Evolutionary conservation across 2,888 invertebrate genomes (phyloP).

Genomic region (Hipparchia sbordonii): DNA sequence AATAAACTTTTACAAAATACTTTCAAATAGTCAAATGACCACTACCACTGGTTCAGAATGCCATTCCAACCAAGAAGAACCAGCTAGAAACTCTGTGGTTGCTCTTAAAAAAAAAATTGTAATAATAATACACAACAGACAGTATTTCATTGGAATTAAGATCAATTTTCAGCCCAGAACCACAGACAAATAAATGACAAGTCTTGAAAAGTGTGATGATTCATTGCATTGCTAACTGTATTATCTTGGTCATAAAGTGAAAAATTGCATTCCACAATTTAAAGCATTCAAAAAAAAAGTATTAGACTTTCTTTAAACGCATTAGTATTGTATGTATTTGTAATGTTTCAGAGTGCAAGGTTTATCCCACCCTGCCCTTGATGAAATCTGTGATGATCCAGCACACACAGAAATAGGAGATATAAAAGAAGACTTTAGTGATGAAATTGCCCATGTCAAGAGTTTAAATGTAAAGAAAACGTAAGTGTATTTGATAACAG

Average conservation of each 20-base stretch:
- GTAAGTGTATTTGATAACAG: conserved; percentile 53
- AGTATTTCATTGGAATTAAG: not conserved
- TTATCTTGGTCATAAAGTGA: not conserved
- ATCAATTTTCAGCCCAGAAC: too few relatives aligned
- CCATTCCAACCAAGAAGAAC: too few relatives aligned
- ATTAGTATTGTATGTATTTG: not conserved
- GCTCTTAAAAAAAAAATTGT: too few relatives aligned
- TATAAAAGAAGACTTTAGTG: conserved; percentile 54
- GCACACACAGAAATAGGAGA: conserved; percentile 59
- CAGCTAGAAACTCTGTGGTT: too few relatives aligned
- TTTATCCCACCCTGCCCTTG: conserved; percentile 63
- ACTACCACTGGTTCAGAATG: too few relatives aligned
- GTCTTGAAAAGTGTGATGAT: too few relatives aligned
- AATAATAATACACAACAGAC: too few relatives aligned
- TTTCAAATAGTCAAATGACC: too few relatives aligned
- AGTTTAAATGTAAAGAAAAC: conserved; percentile 66
- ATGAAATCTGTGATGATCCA: conserved; percentile 69
- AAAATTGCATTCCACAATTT: too few relatives aligned
- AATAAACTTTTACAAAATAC: too few relatives aligned
- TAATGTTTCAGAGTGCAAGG: conserved; percentile 55
- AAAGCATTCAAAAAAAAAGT: too few relatives aligned
- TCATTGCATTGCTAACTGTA: not conserved
- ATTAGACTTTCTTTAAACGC: not conserved
- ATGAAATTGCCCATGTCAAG: conserved; percentile 47
- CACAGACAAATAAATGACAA: too few relatives aligned